A percentile compares a stretch with the other conserved stretches of the same genome.
Evolutionary conservation across 30 jellyfish, hydroid and myxozoan species (phyloP).

Genomic region (Pelagia noctiluca): DNA sequence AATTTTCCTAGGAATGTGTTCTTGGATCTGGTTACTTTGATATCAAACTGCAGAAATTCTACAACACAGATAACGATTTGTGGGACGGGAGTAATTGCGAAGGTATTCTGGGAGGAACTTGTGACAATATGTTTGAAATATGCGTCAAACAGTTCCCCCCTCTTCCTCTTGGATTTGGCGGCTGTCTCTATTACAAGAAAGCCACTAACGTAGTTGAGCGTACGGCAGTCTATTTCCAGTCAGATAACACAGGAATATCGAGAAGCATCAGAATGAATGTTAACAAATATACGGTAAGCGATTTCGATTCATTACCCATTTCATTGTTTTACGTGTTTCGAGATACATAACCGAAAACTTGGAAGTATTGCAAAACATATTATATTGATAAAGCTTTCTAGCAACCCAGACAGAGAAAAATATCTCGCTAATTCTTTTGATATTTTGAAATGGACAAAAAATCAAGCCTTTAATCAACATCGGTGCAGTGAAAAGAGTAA

Average conservation of each 20-base stretch:
- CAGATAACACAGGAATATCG: constrained; percentile 34
- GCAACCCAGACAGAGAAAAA: too few relatives aligned
- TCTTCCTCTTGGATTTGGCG: constrained; percentile 26
- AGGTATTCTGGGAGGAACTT: constrained; percentile 11
- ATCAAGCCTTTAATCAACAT: too few relatives aligned
- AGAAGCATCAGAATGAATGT: constrained; percentile 35
- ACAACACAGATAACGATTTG: constrained; percentile 18
- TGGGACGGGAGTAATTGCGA: constrained; percentile 62
- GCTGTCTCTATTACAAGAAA: constrained; percentile 38
- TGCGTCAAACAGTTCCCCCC: constrained; percentile 64
- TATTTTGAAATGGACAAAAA: too few relatives aligned
- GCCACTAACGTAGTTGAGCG: constrained; percentile 7
- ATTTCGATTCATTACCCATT: too few relatives aligned
- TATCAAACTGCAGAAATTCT: constrained; percentile 11
- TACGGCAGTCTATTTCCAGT: constrained; percentile 50
- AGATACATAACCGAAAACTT: not conserved
- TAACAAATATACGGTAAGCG: constrained; percentile 42
- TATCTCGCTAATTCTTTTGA: too few relatives aligned
- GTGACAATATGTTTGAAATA: constrained; percentile 50
- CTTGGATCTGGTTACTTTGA: not conserved
- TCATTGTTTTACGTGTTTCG: not conserved
- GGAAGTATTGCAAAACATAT: not conserved
- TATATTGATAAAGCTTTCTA: too few relatives aligned
- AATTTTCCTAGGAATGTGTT: not conserved
- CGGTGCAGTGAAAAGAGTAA: too few relatives aligned